Conservation (phyloP, 2,797 vertebrate species). For the Bryconaethiops microstoma region DNA sequence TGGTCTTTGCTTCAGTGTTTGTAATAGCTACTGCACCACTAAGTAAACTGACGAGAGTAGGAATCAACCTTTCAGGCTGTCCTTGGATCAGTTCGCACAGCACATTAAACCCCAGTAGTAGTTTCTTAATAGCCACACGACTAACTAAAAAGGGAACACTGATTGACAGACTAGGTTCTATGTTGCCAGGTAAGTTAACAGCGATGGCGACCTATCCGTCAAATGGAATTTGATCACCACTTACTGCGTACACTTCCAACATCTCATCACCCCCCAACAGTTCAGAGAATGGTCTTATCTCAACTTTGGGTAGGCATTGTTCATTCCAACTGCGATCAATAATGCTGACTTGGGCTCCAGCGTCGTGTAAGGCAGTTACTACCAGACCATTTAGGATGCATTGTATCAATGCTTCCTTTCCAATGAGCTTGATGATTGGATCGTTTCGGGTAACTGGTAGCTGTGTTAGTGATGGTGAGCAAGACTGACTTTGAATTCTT, state of each 20-base stretch:
- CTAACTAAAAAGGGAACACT: slow-evolving; percentile 52
- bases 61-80: neutral
- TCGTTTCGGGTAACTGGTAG: too few species aligned
- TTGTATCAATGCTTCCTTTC: neutral
- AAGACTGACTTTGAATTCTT: too few species aligned
- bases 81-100: slow-evolving; percentile 4
- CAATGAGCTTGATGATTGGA: too few species aligned
- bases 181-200: slow-evolving; percentile 17
- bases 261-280: neutral
- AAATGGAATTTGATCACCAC: slow-evolving; percentile 36
- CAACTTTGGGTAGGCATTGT: slow-evolving; percentile 17
- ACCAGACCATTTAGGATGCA: slow-evolving; percentile 28
- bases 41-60: too few species aligned
- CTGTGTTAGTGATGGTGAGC: too few species aligned
- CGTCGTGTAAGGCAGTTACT: slow-evolving; percentile 26
- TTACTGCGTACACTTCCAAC: slow-evolving; percentile 31
- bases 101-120: slow-evolving; percentile 4
- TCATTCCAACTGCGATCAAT: too few species aligned
- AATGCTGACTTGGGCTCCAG: too few species aligned
- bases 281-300: slow-evolving; percentile 17
- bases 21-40: neutral
- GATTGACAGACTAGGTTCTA: slow-evolving; percentile 28
- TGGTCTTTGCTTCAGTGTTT: neutral
- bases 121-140: neutral
- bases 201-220: slow-evolving; percentile 44